Base-by-base conservation (phyloP, 1,140 invertebrate species). In the Eriosoma lanigerum region DNA sequence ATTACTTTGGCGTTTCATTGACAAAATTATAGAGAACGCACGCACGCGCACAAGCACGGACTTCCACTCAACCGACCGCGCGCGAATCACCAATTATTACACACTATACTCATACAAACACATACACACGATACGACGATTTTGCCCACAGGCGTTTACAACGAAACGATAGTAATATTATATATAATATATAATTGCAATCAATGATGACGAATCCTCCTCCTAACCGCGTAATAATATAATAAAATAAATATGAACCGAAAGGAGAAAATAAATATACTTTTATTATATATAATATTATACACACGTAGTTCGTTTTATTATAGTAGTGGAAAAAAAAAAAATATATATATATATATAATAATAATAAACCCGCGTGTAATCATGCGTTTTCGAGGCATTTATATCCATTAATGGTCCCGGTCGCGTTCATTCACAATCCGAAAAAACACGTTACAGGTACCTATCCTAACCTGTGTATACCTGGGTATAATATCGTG, bases 1-100 rank as follows among this genome's bases (percentile, higher is more conserved):
- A 5, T 13, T 29, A n/a, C 26, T 4, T 58, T 46, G 38, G n/a
- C 38, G 56, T 78, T 78, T 78, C 75, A 78, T 78, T 78, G 56
- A 78, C 75, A 62, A 78, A 78, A 78, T 78, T 78, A 78, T 78
- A 78, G 56, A 78, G 75, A 60, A 60, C 70, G 17, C 19, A 24
- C 58, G 48, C 6, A 29, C 68, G 1, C 48, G 32, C 73, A 50
- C 21, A 9, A 21, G n/a, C 17, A 24, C 44, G 70, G 48, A 32
- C 26, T 26, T 68, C n/a, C 73, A 76, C 58, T 76, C 73, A 62
- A 38, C 32, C 32, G 32, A 68, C 38, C 66, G 10, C 46, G 48
- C 38, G n/a, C 13, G 13, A 44, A 52, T 50, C 21, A 48, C 44
- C n/a, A 17, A 9, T 21, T n/a, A n/a, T n/a, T 17, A 17, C n/a